phyloP scores from a whole-genome alignment of 2,113 vertebrate species.

The Myotis yumanensis region DNA sequence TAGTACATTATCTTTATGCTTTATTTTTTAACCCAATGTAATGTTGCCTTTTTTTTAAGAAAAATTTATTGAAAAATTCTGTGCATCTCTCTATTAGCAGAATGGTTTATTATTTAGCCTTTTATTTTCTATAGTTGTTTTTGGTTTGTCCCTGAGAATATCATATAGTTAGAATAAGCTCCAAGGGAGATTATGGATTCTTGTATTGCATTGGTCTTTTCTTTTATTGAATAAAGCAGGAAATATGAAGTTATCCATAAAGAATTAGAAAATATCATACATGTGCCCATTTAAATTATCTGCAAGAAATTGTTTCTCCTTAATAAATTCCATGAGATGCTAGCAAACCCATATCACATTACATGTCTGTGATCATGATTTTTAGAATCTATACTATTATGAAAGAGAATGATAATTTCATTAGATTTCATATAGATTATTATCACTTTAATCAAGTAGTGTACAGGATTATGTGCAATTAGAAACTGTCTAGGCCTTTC shows the following conservation, averaged over 20 bases:
- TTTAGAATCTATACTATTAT: constrained; percentile 1
- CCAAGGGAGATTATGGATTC: not conserved
- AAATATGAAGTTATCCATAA: not conserved
- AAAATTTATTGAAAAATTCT: constrained; percentile 25
- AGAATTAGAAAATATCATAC: not conserved
- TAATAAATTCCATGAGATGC: not conserved
- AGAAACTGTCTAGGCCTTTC: not conserved
- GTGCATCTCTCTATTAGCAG: not conserved
- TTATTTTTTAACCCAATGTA: constrained; percentile 5
- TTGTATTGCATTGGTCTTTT: not conserved
- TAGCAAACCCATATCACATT: not conserved
- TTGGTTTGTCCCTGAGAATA: constrained; percentile 20
- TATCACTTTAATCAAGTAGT: not conserved
- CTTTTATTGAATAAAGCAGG: not conserved
- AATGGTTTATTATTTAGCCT: constrained; percentile 1
- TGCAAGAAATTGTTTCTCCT: not conserved
- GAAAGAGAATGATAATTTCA: not conserved
- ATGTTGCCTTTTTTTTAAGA: constrained; percentile 17
- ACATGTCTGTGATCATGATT: not conserved
- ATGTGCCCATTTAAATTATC: not conserved
- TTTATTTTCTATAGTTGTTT: constrained; percentile 9
- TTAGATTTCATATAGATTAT: constrained; percentile 30
- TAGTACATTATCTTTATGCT: not conserved
- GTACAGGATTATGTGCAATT: not conserved
- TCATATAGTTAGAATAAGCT: not conserved